phyloP scores from a whole-genome alignment of 2,113 vertebrate genomes.

The Neofelis nebulosa region DNA sequence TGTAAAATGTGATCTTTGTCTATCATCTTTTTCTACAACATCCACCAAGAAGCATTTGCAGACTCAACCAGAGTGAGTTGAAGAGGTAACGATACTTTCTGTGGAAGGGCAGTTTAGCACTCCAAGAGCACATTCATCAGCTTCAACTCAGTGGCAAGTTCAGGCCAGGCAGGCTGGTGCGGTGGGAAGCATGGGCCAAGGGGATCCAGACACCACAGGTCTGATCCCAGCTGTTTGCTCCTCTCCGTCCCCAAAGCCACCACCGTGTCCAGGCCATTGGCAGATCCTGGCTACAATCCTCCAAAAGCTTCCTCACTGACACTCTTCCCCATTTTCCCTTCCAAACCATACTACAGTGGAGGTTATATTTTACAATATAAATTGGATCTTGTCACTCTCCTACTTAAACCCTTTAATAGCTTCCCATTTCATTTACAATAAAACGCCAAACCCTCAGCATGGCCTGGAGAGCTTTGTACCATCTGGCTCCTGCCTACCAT shows the following conservation, averaged over 20 bases:
- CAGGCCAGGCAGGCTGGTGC: neutral
- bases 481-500: slow-evolving; percentile 55
- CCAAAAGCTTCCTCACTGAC: neutral
- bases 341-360: neutral
- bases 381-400: slow-evolving; percentile 36
- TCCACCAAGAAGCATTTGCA: neutral
- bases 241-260: neutral
- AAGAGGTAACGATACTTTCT: neutral
- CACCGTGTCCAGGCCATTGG: neutral
- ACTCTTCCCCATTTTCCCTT: neutral
- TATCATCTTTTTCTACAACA: neutral
- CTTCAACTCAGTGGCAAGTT: neutral
- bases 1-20: neutral
- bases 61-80: neutral
- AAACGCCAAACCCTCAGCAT: slow-evolving; percentile 48
- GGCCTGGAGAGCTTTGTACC: slow-evolving; percentile 59
- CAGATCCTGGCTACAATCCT: neutral
- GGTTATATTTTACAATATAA: slow-evolving; percentile 59
- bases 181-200: neutral
- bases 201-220: neutral
- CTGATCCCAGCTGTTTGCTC: neutral
- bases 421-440: slow-evolving; percentile 71
- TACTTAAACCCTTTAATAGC: slow-evolving; percentile 54
- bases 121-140: neutral
- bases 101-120: neutral